Percentiles rank a stretch among this genome's conserved stretches.
phyloP scores from a whole-genome alignment of 1,140 invertebrate species.

The Rhagoletis pomonella region DNA sequence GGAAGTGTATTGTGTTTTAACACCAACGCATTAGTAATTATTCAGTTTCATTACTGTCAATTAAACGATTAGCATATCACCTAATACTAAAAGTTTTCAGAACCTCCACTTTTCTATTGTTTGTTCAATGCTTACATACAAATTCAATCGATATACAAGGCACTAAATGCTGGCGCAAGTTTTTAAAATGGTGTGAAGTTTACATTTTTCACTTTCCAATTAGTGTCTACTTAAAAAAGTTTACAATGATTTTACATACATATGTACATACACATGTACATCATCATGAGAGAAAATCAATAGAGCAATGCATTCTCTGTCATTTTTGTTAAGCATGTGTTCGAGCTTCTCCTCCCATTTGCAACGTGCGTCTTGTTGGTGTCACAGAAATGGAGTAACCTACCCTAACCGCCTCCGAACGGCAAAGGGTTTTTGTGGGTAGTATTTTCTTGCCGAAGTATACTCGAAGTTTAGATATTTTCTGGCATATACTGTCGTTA shows the following conservation, averaged over 20 bases:
- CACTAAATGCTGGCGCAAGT: background rate
- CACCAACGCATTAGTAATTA: slow-evolving; percentile 14
- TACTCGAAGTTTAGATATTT: too few relatives aligned
- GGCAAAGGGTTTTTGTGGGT: too few relatives aligned
- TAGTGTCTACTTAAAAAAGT: slow-evolving; percentile 10
- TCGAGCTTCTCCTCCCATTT: too few relatives aligned
- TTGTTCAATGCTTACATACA: background rate
- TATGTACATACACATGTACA: too few relatives aligned
- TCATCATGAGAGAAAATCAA: too few relatives aligned
- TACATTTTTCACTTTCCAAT: slow-evolving; percentile 22
- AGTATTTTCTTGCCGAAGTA: too few relatives aligned
- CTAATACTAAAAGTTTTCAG: background rate
- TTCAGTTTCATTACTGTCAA: slow-evolving; percentile 36
- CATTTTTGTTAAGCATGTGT: too few relatives aligned
- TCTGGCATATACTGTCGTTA: too few relatives aligned
- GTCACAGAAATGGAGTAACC: too few relatives aligned
- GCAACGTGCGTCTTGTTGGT: too few relatives aligned
- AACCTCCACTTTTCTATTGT: background rate
- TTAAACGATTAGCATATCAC: slow-evolving; percentile 24
- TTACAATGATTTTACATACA: background rate
- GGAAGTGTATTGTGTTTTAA: slow-evolving; percentile 11
- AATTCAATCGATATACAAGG: background rate
- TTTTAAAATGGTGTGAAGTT: background rate
- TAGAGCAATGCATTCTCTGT: too few relatives aligned
- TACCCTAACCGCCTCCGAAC: too few relatives aligned